Conservation (phyloP, 2,888 invertebrate genomes). For the Pristionchus maxplancki region DNA sequence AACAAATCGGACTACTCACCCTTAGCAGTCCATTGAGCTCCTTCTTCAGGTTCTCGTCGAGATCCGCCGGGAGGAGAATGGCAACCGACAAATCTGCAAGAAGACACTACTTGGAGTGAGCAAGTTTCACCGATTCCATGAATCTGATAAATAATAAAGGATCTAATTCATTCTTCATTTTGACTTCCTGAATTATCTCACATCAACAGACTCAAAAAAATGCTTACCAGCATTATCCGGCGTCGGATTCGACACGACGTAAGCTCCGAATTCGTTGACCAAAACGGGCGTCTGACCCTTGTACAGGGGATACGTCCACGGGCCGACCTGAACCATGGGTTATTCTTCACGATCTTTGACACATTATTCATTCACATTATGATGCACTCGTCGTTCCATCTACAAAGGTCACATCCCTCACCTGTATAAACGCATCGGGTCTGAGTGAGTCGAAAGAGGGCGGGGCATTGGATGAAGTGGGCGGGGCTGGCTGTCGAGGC, state of each 20-base stretch:
- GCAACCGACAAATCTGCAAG: slow-evolving; percentile 83
- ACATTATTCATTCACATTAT: too few relatives aligned
- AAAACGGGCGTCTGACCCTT: slow-evolving; percentile 85
- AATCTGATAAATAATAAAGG: too few relatives aligned
- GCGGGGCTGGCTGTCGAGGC: background rate
- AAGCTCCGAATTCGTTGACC: slow-evolving; percentile 85
- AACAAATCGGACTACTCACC: slow-evolving; percentile 61
- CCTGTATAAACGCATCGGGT: slow-evolving; percentile 73
- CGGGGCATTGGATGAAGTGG: slow-evolving; percentile 26
- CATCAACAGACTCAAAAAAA: too few relatives aligned
- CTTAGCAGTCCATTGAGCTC: slow-evolving; percentile 81
- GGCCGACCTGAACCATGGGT: slow-evolving; percentile 72
- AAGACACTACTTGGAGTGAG: background rate
- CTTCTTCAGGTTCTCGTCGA: slow-evolving; percentile 80
- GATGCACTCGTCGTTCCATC: too few relatives aligned
- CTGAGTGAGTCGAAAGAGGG: slow-evolving; percentile 1
- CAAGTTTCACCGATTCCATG: background rate
- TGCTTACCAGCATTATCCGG: slow-evolving; percentile 72
- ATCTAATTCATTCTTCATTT: too few relatives aligned
- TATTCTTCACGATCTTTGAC: background rate
- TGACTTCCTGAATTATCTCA: too few relatives aligned
- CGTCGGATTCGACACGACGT: slow-evolving; percentile 86
- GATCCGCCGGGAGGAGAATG: slow-evolving; percentile 83
- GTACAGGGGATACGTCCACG: slow-evolving; percentile 86
- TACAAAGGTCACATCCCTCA: slow-evolving; percentile 43